phyloP scores from a whole-genome alignment of 2,797 vertebrate species.

The Lutjanus argentimaculatus region DNA sequence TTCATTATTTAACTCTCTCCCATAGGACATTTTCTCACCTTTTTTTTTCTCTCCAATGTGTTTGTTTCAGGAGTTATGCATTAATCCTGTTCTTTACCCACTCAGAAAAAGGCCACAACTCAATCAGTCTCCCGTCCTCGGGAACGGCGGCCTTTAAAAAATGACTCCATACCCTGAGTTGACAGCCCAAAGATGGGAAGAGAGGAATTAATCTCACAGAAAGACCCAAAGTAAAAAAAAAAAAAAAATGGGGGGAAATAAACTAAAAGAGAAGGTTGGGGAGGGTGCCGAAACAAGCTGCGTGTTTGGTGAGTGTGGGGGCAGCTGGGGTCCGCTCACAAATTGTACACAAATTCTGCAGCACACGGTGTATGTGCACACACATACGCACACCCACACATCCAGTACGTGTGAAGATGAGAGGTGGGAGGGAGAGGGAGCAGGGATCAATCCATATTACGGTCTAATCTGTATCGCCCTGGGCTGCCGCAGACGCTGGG shows the following conservation, averaged over 20 bases:
- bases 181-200: constrained; percentile 80
- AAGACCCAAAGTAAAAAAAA: constrained; percentile 69
- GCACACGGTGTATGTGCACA: constrained; percentile 19
- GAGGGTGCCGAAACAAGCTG: constrained; percentile 48
- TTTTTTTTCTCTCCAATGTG: constrained; percentile 38
- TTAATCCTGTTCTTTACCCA: constrained; percentile 83
- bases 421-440: constrained; percentile 63
- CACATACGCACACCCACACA: constrained; percentile 33
- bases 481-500: constrained; percentile 60
- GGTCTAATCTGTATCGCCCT: constrained; percentile 80
- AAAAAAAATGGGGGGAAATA: constrained; percentile 37
- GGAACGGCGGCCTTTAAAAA: constrained; percentile 77
- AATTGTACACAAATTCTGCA: constrained; percentile 70
- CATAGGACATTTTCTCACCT: constrained; percentile 43
- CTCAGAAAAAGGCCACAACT: constrained; percentile 73
- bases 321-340: constrained; percentile 40
- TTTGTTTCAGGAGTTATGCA: constrained; percentile 72
- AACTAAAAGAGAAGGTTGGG: constrained; percentile 46
- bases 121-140: constrained; percentile 71
- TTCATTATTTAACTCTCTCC: constrained; percentile 68
- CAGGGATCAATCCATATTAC: constrained; percentile 82
- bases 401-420: constrained; percentile 62
- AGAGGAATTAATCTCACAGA: constrained; percentile 75
- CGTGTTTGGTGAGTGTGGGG: constrained; percentile 50
- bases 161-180: constrained; percentile 76